A percentile compares a stretch with the other conserved stretches of the same genome.
phyloP scores from a whole-genome alignment of 1,140 invertebrate genomes.

The Venturia canescens region DNA sequence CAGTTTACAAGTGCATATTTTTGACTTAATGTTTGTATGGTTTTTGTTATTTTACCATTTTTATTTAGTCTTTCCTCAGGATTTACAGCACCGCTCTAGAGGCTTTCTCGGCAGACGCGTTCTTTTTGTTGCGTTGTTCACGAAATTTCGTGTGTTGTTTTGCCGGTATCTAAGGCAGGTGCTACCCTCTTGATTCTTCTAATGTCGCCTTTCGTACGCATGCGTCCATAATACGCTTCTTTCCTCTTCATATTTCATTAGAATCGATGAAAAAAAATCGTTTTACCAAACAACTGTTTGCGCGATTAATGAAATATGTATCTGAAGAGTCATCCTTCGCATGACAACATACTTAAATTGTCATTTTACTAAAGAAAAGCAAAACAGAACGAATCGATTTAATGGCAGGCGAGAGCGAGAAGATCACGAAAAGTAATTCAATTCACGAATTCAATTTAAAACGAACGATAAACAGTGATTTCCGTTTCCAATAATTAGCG shows the following conservation, averaged over 20 bases:
- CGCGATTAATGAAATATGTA: not conserved
- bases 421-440: no score
- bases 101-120: not conserved
- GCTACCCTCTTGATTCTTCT: conserved; percentile 44
- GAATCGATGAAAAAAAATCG: not conserved
- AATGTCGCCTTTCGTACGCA: not conserved
- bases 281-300: not conserved
- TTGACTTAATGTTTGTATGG: not conserved
- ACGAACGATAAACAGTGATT: not conserved
- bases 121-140: conserved; percentile 14
- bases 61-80: conserved; percentile 36
- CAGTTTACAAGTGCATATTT: not conserved
- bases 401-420: no score
- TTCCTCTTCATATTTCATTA: conserved; percentile 1
- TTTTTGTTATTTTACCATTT: conserved; percentile 36
- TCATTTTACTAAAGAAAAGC: no score
- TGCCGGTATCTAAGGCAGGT: conserved; percentile 51
- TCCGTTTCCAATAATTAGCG: not conserved
- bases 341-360: no score
- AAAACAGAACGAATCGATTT: no score
- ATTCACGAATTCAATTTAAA: no score
- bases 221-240: conserved; percentile 10
- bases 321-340: not conserved
- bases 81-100: not conserved
- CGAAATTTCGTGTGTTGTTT: conserved; percentile 43